Percentiles rank a stretch among this genome's conserved stretches.
Conservation (phyloP, 2,888 invertebrate genomes). For the Lutraria lutraria region DNA sequence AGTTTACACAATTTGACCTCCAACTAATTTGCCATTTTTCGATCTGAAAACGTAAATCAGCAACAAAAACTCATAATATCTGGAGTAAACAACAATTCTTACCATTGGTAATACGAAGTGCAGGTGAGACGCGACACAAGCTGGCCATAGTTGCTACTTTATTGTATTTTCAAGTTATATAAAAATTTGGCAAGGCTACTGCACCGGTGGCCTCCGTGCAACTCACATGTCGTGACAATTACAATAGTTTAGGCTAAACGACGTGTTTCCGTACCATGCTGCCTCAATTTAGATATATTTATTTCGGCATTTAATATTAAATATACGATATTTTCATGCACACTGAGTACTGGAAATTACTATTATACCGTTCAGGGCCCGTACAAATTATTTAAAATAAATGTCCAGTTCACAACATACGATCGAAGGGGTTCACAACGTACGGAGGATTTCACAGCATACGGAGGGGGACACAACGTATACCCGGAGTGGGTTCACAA, state of each 20-base stretch:
- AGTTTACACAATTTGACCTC: conserved; percentile 31
- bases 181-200: background rate
- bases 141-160: conserved; percentile 57
- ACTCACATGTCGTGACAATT: background rate
- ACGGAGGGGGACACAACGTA: too few relatives aligned
- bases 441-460: too few relatives aligned
- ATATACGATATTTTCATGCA: too few relatives aligned
- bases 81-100: conserved; percentile 21
- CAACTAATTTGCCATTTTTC: background rate
- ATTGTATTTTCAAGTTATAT: background rate
- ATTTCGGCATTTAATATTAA: too few relatives aligned
- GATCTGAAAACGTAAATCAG: background rate
- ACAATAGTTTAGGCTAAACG: background rate
- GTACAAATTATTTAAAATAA: too few relatives aligned
- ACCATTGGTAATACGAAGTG: conserved; percentile 49
- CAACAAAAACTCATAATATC: background rate
- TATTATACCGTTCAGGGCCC: too few relatives aligned
- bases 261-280: too few relatives aligned
- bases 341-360: too few relatives aligned
- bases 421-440: too few relatives aligned
- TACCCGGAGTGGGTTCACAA: too few relatives aligned
- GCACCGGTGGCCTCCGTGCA: conserved; percentile 4
- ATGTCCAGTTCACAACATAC: too few relatives aligned
- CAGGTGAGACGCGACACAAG: conserved; percentile 60
- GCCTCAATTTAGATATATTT: too few relatives aligned